phyloP scores from a whole-genome alignment of 1,140 invertebrate species.

The Brachionus calyciflorus region DNA sequence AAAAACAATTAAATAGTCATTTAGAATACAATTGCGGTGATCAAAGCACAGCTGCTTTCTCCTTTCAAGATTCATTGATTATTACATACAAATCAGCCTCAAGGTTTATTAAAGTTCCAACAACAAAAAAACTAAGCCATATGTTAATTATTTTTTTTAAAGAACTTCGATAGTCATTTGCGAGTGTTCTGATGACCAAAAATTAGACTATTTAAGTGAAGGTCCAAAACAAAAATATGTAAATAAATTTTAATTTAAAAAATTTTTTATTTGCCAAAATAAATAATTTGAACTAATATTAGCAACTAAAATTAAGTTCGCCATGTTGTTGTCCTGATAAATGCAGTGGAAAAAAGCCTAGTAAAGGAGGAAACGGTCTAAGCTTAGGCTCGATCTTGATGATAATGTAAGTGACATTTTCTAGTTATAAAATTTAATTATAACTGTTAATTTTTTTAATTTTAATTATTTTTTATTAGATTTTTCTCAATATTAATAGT shows the following conservation, averaged over 20 bases:
- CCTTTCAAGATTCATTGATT: not conserved
- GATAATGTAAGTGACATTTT: not conserved
- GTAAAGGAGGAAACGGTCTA: not conserved
- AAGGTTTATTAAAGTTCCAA: too few species aligned
- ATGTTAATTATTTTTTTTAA: too few species aligned
- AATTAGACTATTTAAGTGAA: not conserved
- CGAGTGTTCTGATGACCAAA: not conserved
- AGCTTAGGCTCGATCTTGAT: not conserved
- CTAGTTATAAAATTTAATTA: not conserved
- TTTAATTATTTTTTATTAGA: not conserved
- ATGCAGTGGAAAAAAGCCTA: not conserved
- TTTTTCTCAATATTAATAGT: not conserved
- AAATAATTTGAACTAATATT: too few species aligned
- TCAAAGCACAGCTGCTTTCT: not conserved
- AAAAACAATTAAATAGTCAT: not conserved
- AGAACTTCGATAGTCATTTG: not conserved
- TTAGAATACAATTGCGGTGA: slow-evolving; percentile 19
- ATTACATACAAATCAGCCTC: not conserved
- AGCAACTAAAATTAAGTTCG: not conserved
- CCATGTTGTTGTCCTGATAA: slow-evolving; percentile 19
- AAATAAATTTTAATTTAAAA: not conserved
- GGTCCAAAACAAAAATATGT: slow-evolving; percentile 37
- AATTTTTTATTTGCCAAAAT: too few species aligned
- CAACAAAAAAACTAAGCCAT: too few species aligned
- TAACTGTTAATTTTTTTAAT: not conserved